These are phyloP conservation scores for Coregonus ussuriensis DNA, from an alignment of 2,797 vertebrate genomes.

Conservation along the genomic window DNA sequence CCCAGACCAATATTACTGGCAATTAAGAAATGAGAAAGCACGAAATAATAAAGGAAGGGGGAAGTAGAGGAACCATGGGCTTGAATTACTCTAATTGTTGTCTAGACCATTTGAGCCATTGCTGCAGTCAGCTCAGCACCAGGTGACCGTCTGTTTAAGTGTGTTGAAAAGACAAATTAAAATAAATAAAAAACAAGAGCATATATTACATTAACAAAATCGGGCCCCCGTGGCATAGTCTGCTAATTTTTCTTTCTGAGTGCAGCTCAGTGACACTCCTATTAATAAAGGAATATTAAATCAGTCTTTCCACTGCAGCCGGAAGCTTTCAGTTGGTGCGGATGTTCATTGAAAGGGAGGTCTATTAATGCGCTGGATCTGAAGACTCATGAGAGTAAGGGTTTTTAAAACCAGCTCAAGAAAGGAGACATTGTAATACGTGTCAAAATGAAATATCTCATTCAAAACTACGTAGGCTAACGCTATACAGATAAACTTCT, in stretches of 20 bases:
- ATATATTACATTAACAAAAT: conserved; percentile 42
- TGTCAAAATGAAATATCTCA: not conserved
- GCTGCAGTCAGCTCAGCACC: conserved; percentile 33
- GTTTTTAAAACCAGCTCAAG: conserved; percentile 33
- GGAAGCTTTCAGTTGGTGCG: conserved; percentile 45
- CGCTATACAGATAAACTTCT: not conserved
- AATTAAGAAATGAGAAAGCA: conserved; percentile 19
- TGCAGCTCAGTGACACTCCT: conserved; percentile 52
- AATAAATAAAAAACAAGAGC: conserved; percentile 57
- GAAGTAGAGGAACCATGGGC: conserved; percentile 3
- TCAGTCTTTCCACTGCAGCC: conserved; percentile 53
- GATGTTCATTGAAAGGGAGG: conserved; percentile 46
- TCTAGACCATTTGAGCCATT: conserved; percentile 40
- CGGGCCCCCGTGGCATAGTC: conserved; percentile 27
- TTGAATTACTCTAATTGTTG: conserved; percentile 36
- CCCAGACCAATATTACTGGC: conserved; percentile 25
- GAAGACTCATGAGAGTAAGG: conserved; percentile 37
- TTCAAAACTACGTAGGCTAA: not conserved
- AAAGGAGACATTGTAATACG: not conserved
- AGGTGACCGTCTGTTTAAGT: conserved; percentile 37
- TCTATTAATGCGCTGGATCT: conserved; percentile 50
- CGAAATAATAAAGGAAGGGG: not conserved
- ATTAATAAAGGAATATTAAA: conserved; percentile 69
- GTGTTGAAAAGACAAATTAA: conserved; percentile 44
- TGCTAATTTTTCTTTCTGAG: conserved; percentile 54